A percentile compares a stretch with the other conserved stretches of the same genome.
These are phyloP conservation scores for Laticauda laticaudata DNA, from an alignment of 2,113 vertebrate species.

Conservation along the genomic window DNA sequence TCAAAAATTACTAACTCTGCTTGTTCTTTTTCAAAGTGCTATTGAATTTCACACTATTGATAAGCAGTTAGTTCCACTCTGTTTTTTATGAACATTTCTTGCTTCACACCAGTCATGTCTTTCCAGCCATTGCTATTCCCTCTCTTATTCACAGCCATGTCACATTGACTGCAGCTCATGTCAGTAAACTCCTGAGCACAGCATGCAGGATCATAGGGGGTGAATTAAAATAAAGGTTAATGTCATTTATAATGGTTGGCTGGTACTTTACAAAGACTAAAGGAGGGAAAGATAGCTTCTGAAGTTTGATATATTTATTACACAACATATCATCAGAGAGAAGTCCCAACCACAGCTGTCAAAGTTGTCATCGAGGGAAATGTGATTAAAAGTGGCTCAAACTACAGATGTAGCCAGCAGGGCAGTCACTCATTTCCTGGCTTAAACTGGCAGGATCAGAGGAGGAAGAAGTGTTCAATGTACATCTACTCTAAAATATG, in stretches of 20 bases:
- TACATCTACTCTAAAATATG: not conserved
- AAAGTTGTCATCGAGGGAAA: constrained; percentile 32
- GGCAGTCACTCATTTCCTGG: not conserved
- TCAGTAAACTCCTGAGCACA: constrained; percentile 36
- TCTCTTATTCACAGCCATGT: constrained; percentile 25
- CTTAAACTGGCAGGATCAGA: not conserved
- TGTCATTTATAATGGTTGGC: constrained; percentile 56
- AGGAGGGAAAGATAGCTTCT: constrained; percentile 37
- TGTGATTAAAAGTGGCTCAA: not conserved
- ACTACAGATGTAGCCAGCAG: not conserved
- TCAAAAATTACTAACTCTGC: not conserved
- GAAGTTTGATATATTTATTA: constrained; percentile 60
- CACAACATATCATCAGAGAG: constrained; percentile 31
- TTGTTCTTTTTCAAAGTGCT: not conserved
- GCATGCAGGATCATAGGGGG: not conserved
- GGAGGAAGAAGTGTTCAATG: not conserved
- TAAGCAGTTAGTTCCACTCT: not conserved
- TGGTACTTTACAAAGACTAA: constrained; percentile 55
- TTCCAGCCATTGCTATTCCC: constrained; percentile 8
- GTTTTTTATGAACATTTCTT: not conserved
- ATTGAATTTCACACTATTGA: not conserved
- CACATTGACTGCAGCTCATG: not conserved
- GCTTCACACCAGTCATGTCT: not conserved
- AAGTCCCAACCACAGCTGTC: constrained; percentile 29
- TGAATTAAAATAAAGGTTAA: constrained; percentile 68